These are phyloP conservation scores for Myotis planiceps DNA, from an alignment of 2,797 vertebrate genomes.

Conservation along the genomic window DNA sequence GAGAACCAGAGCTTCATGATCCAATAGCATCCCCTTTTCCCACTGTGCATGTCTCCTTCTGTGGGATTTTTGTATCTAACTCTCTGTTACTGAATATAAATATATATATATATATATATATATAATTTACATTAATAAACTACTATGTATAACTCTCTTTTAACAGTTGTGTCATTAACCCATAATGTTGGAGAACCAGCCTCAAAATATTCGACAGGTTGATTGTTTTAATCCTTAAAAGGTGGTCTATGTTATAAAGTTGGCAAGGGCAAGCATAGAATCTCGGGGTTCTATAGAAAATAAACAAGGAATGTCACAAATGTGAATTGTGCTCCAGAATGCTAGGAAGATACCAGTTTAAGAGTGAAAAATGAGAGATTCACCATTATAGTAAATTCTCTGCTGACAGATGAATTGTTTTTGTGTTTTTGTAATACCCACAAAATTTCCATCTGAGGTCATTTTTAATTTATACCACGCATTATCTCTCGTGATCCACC, in stretches of 20 bases:
- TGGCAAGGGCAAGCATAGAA: background rate
- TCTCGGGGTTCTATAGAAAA: background rate
- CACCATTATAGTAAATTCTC: background rate
- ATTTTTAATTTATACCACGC: constrained; percentile 49
- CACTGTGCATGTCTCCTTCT: background rate
- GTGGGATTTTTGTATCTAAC: background rate
- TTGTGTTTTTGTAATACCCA: constrained; percentile 28
- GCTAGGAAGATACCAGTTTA: background rate
- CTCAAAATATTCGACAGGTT: background rate
- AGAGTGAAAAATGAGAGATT: constrained; percentile 6
- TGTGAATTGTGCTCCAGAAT: background rate
- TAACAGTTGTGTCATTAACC: background rate
- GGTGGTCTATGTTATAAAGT: background rate
- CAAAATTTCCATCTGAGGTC: constrained; percentile 64
- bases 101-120: too few relatives aligned
- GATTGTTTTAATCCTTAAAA: background rate
- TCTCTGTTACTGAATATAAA: background rate
- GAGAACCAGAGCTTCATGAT: background rate
- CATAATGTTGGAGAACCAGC: background rate
- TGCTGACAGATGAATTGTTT: constrained; percentile 62
- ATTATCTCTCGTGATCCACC: constrained; percentile 61
- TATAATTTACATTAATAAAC: background rate
- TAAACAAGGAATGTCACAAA: background rate
- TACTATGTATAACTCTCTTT: background rate
- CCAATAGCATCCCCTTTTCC: rapidly evolving